Percentiles rank a stretch among this genome's conserved stretches.
Conservation (phyloP, 2,888 invertebrate species). For the Syrista parreyssii region DNA sequence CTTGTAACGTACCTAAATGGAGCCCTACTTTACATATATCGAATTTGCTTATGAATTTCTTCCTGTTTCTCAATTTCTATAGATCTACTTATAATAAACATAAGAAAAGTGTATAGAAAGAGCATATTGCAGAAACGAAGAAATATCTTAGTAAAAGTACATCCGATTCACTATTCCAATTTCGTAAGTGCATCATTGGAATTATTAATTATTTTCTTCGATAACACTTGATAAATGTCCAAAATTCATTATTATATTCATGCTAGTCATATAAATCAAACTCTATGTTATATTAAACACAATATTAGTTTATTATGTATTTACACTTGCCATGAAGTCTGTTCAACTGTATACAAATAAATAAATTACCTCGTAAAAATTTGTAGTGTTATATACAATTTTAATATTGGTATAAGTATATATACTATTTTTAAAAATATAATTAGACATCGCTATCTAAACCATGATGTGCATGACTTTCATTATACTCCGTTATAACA, state of each 20-base stretch:
- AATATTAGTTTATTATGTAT: background rate
- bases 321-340: background rate
- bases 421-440: background rate
- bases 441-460: background rate
- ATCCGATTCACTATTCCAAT: background rate
- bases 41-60: slow-evolving; percentile 73
- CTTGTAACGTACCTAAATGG: slow-evolving; percentile 68
- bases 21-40: slow-evolving; percentile 68
- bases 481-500: background rate
- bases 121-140: background rate
- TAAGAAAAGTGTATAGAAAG: slow-evolving; percentile 15
- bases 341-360: background rate
- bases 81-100: slow-evolving; percentile 66
- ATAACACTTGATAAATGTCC: background rate
- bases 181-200: background rate
- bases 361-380: background rate
- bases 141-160: background rate
- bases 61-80: slow-evolving; percentile 78
- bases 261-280: no score
- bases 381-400: background rate
- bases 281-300: no score
- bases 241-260: no score
- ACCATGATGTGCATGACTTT: background rate
- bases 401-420: no score
- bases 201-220: background rate